Evolutionary conservation across 2,113 vertebrate species (phyloP).

Genomic region (Sapajus apella): DNA sequence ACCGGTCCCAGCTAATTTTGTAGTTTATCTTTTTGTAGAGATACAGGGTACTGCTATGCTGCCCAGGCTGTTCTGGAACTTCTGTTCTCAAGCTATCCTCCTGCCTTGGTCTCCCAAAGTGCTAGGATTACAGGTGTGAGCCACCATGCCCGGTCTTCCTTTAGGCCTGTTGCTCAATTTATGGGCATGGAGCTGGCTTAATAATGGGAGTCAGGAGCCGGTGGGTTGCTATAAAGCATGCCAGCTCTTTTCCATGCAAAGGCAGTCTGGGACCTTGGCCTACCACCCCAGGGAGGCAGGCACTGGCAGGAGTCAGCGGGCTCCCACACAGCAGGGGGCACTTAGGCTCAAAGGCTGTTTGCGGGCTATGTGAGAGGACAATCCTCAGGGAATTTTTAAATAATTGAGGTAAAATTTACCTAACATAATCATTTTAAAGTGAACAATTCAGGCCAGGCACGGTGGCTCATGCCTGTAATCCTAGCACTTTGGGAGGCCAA

Average conservation of each 20-base stretch:
- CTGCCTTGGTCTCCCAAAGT: too few relatives aligned
- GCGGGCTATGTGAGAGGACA: not conserved
- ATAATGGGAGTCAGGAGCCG: not conserved
- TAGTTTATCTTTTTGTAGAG: too few relatives aligned
- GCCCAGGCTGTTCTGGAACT: too few relatives aligned
- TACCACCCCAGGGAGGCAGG: not conserved
- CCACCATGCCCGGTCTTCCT: too few relatives aligned
- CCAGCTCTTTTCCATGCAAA: slow-evolving; percentile 15
- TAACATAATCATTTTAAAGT: not conserved
- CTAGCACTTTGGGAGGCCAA: not conserved
- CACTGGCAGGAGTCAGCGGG: not conserved
- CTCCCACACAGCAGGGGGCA: not conserved
- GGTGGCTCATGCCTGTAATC: not conserved
- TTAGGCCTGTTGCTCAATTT: not conserved
- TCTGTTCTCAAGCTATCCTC: too few relatives aligned
- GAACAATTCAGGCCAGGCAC: too few relatives aligned
- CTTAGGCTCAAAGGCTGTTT: not conserved
- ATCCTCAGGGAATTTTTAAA: not conserved
- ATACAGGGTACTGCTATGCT: too few relatives aligned
- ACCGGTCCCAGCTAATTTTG: too few relatives aligned
- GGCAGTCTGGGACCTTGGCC: not conserved
- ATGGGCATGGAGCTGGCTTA: not conserved
- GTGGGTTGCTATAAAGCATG: not conserved
- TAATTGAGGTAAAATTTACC: not conserved
- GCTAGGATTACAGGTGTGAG: too few relatives aligned